Percentiles rank a stretch among this genome's conserved stretches.
Evolutionary conservation across 2,113 vertebrate genomes (phyloP).

Genomic region (Labeo rohita): DNA sequence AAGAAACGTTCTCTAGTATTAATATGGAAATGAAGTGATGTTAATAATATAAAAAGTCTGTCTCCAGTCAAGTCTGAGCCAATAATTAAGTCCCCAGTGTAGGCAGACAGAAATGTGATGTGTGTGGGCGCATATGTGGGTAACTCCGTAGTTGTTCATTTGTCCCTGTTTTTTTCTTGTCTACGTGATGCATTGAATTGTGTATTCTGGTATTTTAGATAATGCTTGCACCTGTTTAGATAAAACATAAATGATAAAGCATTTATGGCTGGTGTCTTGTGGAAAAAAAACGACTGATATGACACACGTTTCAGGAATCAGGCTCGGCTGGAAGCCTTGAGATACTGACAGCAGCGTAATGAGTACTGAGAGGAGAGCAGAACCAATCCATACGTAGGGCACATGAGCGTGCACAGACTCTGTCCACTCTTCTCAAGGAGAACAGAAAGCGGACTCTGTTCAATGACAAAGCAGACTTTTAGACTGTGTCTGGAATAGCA

Average conservation of each 20-base stretch:
- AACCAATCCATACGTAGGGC: neutral
- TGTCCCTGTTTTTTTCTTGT: conserved; percentile 25
- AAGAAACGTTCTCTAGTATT: conserved; percentile 39
- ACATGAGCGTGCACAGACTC: neutral
- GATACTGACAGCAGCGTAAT: conserved; percentile 26
- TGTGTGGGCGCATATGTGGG: conserved; percentile 2
- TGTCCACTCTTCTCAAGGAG: neutral
- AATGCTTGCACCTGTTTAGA: neutral
- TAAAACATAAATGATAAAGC: conserved; percentile 3
- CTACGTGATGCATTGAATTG: neutral
- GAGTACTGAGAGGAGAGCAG: conserved; percentile 20
- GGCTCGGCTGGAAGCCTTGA: neutral
- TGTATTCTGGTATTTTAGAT: neutral
- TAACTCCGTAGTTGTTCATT: neutral
- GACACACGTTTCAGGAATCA: neutral
- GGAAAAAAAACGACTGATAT: neutral
- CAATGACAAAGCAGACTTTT: neutral
- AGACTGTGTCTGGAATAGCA: neutral
- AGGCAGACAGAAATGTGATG: conserved; percentile 33
- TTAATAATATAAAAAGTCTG: conserved; percentile 43
- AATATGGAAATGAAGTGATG: conserved; percentile 55
- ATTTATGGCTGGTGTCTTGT: neutral
- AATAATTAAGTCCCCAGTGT: conserved; percentile 48
- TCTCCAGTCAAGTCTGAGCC: conserved; percentile 40
- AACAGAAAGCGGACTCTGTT: neutral